Evolutionary conservation across 2,113 vertebrate species (phyloP).

Genomic region (Neolamprologus sp.): DNA sequence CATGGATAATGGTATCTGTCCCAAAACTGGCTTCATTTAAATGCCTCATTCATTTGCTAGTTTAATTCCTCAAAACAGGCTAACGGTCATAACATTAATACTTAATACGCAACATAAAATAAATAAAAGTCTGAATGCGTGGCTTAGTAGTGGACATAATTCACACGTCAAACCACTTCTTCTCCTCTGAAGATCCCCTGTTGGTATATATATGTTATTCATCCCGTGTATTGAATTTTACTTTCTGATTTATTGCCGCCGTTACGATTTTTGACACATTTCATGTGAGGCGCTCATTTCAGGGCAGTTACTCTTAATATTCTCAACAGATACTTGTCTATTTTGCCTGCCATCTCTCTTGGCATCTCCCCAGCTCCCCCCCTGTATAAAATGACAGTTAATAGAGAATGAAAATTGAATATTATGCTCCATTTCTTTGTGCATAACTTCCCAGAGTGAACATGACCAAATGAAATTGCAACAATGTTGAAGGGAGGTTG

Average conservation of each 20-base stretch:
- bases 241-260: neutral
- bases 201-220: neutral
- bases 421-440: conserved; percentile 9
- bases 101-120: neutral
- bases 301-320: neutral
- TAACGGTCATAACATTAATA: neutral
- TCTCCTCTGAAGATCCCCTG: neutral
- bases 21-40: neutral
- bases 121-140: neutral
- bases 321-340: neutral
- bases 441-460: neutral
- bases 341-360: neutral
- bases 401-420: conserved; percentile 27
- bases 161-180: neutral
- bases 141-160: neutral
- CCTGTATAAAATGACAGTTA: conserved; percentile 1
- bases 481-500: neutral
- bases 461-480: neutral
- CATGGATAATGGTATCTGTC: neutral
- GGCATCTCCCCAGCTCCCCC: neutral
- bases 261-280: neutral
- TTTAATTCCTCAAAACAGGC: neutral
- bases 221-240: neutral
- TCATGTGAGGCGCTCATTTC: neutral
- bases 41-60: neutral